Evolutionary conservation across 2,888 invertebrate genomes (phyloP).

Genomic region (Serrognathus titanus): DNA sequence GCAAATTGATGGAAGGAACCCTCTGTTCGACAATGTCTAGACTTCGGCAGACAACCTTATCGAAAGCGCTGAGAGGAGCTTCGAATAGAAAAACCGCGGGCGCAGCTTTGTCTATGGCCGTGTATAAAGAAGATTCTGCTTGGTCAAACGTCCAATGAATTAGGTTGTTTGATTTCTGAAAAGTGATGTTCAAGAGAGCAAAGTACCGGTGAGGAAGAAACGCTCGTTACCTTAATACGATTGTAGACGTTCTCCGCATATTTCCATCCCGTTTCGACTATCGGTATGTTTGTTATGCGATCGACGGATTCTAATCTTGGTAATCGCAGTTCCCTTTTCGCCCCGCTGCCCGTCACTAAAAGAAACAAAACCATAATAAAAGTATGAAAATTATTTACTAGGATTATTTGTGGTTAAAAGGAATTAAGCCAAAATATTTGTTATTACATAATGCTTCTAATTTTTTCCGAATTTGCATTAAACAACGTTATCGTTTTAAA

Average conservation of each 20-base stretch:
- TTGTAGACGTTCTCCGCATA: constrained; percentile 73
- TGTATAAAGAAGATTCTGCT: constrained; percentile 70
- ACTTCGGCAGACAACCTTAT: constrained; percentile 75
- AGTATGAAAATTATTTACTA: too few relatives aligned
- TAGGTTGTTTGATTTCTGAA: constrained; percentile 66
- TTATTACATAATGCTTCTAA: too few relatives aligned
- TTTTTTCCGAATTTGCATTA: too few relatives aligned
- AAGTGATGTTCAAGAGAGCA: constrained; percentile 5
- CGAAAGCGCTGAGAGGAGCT: constrained; percentile 68
- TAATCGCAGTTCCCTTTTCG: constrained; percentile 38
- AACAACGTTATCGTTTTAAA: too few relatives aligned
- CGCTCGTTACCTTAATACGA: constrained; percentile 65
- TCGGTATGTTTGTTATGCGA: constrained; percentile 73
- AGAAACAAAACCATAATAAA: not conserved
- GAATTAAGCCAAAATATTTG: too few relatives aligned
- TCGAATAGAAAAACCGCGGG: constrained; percentile 72
- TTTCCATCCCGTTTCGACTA: constrained; percentile 74
- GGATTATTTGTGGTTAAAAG: too few relatives aligned
- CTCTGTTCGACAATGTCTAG: constrained; percentile 81
- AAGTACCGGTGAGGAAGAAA: not conserved
- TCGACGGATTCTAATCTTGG: constrained; percentile 69
- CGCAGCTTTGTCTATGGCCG: constrained; percentile 68
- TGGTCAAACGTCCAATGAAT: constrained; percentile 73
- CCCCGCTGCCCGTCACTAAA: constrained; percentile 22
- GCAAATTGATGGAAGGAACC: constrained; percentile 77